phyloP scores from a whole-genome alignment of 2,797 vertebrate species.

The Masticophis lateralis region DNA sequence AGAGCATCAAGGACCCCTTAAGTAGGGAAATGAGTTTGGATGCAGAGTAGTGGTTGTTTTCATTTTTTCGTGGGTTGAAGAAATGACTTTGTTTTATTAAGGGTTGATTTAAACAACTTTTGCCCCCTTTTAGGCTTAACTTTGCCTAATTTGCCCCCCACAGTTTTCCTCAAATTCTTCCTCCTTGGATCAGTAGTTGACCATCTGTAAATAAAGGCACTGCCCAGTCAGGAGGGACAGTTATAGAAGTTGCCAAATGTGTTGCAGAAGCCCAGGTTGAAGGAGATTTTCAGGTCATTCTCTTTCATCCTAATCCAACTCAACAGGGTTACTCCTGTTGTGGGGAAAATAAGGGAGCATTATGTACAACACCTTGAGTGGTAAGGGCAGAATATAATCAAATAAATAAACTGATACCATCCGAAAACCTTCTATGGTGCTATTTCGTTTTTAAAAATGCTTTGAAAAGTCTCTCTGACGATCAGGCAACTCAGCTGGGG shows the following conservation, averaged over 20 bases:
- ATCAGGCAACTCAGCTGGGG: too few relatives aligned
- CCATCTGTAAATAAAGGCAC: background rate
- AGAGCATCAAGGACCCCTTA: too few relatives aligned
- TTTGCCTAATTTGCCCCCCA: background rate
- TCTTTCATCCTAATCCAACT: background rate
- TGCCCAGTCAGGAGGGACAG: background rate
- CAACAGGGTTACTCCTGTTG: background rate
- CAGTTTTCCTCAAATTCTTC: background rate
- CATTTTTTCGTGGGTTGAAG: background rate
- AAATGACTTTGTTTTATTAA: background rate
- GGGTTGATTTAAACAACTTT: background rate
- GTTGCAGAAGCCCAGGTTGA: too few relatives aligned
- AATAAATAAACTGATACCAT: background rate
- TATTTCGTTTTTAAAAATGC: too few relatives aligned
- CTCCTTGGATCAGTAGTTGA: background rate
- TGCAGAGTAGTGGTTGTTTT: background rate
- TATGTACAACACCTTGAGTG: background rate
- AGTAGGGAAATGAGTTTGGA: background rate
- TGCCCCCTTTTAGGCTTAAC: background rate
- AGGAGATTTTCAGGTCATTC: background rate
- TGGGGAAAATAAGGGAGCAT: background rate
- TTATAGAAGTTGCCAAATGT: background rate
- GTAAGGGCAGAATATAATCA: background rate
- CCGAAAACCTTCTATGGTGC: background rate
- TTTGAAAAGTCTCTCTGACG: too few relatives aligned